Conservation (phyloP, 2,888 invertebrate genomes). For the Nyleta sp. region DNA sequence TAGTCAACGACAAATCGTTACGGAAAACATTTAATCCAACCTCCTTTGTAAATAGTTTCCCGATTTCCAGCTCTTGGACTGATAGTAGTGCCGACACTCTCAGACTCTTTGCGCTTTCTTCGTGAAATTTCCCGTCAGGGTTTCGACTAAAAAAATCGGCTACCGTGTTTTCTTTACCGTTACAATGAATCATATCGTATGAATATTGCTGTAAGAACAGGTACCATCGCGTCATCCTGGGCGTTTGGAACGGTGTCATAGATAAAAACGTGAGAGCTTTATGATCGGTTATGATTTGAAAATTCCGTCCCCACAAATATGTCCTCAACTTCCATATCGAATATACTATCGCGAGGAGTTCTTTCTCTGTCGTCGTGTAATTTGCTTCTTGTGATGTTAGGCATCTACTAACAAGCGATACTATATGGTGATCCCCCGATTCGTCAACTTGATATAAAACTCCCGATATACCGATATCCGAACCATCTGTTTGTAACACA, state of each 20-base stretch:
- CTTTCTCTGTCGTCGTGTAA: background rate
- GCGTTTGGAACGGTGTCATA: background rate
- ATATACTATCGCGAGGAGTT: background rate
- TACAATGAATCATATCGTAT: conserved; percentile 2
- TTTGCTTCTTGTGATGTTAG: background rate
- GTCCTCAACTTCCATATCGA: background rate
- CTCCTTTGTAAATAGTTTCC: background rate
- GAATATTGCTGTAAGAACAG: conserved; percentile 5
- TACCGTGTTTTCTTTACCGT: background rate
- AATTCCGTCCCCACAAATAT: conserved; percentile 2
- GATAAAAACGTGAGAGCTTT: conserved; percentile 10
- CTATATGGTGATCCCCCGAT: conserved; percentile 17
- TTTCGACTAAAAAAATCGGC: conserved; percentile 9
- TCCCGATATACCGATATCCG: conserved; percentile 61
- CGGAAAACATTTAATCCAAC: background rate
- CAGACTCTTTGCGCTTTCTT: background rate
- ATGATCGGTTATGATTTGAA: conserved; percentile 11
- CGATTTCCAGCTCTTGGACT: too few relatives aligned
- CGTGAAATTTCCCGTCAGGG: background rate
- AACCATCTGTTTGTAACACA: conserved; percentile 65
- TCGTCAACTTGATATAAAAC: conserved; percentile 56
- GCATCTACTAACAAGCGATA: conserved; percentile 14
- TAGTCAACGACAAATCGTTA: background rate
- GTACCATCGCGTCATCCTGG: conserved; percentile 1
- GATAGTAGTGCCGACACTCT: background rate